These are phyloP conservation scores for Crotophaga sulcirostris DNA, from an alignment of 2,113 vertebrate species.

Conservation along the genomic window DNA sequence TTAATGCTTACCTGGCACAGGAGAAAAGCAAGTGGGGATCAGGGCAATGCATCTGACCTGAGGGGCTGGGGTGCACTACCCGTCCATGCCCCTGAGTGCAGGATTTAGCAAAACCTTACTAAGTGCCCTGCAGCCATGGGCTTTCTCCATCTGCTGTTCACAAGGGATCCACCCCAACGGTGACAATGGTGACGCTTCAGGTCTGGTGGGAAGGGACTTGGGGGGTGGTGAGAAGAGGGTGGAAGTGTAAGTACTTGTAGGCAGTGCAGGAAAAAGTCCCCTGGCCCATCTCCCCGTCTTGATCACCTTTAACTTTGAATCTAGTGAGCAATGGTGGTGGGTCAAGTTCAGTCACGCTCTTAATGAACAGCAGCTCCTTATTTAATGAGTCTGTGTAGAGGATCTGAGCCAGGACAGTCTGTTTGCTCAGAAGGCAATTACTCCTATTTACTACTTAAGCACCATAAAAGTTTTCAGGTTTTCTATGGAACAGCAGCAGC, in stretches of 20 bases:
- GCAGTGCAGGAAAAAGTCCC: not conserved
- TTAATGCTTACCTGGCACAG: not conserved
- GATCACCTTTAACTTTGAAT: not conserved
- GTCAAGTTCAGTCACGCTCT: not conserved
- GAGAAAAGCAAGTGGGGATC: not conserved
- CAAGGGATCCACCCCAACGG: not conserved
- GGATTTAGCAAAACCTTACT: not conserved
- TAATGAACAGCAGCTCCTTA: not conserved
- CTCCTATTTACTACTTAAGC: not conserved
- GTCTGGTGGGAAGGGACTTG: not conserved
- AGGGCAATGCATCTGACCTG: not conserved
- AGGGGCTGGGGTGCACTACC: not conserved
- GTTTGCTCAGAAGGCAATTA: not conserved
- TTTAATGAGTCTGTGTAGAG: not conserved
- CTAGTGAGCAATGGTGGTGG: not conserved
- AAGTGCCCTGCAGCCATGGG: not conserved
- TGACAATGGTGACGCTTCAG: not conserved
- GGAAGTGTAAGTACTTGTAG: not conserved
- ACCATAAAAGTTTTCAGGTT: not conserved
- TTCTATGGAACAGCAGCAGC: not conserved
- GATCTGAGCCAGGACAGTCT: not conserved
- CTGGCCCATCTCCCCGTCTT: not conserved
- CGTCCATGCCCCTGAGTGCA: fast-evolving
- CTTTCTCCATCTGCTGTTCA: not conserved
- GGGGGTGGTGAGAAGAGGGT: not conserved